Evolutionary conservation across 1,140 invertebrate species (phyloP), one percentile per base, ranked within the genome.

Genomic region (Agrypnia vestita): DNA sequence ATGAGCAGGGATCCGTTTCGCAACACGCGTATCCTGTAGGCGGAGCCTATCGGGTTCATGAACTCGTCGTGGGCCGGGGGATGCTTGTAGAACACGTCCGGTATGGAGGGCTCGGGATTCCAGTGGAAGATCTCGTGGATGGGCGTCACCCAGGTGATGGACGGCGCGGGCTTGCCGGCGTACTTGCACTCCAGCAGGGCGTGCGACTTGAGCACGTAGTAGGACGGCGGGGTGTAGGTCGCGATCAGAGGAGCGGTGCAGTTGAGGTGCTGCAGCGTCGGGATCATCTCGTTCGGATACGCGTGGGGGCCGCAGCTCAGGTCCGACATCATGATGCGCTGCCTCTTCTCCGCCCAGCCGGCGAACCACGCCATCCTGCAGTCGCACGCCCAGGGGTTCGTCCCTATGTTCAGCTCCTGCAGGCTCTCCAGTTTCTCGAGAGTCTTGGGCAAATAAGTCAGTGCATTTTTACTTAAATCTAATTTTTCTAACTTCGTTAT

Each of bases 291-390:
- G 53, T 92, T 90, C 0, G 92, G 91, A 84, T 92, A 93, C 0
- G 91, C 90, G 76, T 93, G 88, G 21, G 90, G 91, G 7, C 76
- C 82, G 83, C 94, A 95, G 46, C 90, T 92, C 15, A 95, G 84
- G 11, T 92, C 91, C 7, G 91, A 91, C 78, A 91, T 88, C 3
- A 91, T 87, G 46, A 92, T 88, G 3, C 51, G 21, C 61, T 7
- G 13, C 21, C 86, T 84, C 53, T 84, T 84, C 43, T 92, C 89
- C 11, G 92, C 88, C 94, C 94, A 96, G 12, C 90, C 85, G 0
- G 91, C 90, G 74, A 97, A 93, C 97, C 97, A 98, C 62, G 93
- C 93, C 91, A 97, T 93, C n/a, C 93, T 91, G 85, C 97, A 98
- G 86, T 97, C 95, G 89, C 97, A 98, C 6, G 92, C 91, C 92